These are phyloP conservation scores for Drosophila pseudotakahashii DNA, from an alignment of 2,888 invertebrate species.

Conservation along the genomic window DNA sequence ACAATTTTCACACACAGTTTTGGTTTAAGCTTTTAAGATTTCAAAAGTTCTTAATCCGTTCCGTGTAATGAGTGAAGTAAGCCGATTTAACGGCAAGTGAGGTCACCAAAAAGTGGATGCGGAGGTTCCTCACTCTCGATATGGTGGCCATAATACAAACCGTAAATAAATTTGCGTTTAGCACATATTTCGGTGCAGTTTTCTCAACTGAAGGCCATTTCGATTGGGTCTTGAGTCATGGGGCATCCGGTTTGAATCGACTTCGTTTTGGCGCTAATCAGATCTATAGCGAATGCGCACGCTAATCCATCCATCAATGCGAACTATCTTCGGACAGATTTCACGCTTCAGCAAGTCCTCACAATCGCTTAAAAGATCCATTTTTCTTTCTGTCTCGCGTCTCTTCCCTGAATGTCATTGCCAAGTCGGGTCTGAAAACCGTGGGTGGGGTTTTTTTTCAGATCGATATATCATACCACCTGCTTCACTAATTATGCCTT, in stretches of 20 bases:
- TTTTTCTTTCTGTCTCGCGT: constrained; percentile 15
- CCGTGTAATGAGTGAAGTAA: constrained; percentile 52
- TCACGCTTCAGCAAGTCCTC: constrained; percentile 58
- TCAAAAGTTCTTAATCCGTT: constrained; percentile 51
- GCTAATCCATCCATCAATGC: constrained; percentile 55
- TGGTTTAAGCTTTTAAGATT: not conserved
- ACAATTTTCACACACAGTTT: constrained; percentile 33
- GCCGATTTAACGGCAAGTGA: constrained; percentile 70
- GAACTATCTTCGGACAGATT: constrained; percentile 41
- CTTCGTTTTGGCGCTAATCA: constrained; percentile 61
- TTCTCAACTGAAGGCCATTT: constrained; percentile 53
- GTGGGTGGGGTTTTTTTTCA: constrained; percentile 45
- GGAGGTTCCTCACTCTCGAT: constrained; percentile 3
- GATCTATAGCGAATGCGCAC: constrained; percentile 57
- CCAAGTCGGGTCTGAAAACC: constrained; percentile 25
- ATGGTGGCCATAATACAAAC: constrained; percentile 51
- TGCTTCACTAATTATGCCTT: constrained; percentile 68
- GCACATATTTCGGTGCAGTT: constrained; percentile 60
- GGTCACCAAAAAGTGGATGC: constrained; percentile 52
- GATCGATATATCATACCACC: constrained; percentile 37
- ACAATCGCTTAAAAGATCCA: constrained; percentile 21
- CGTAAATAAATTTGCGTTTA: constrained; percentile 67
- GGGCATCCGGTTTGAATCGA: constrained; percentile 56
- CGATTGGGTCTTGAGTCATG: constrained; percentile 33
- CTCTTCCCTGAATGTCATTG: constrained; percentile 30